These are phyloP conservation scores for Vanessa tameamea DNA, from an alignment of 1,140 invertebrate genomes.

Conservation along the genomic window DNA sequence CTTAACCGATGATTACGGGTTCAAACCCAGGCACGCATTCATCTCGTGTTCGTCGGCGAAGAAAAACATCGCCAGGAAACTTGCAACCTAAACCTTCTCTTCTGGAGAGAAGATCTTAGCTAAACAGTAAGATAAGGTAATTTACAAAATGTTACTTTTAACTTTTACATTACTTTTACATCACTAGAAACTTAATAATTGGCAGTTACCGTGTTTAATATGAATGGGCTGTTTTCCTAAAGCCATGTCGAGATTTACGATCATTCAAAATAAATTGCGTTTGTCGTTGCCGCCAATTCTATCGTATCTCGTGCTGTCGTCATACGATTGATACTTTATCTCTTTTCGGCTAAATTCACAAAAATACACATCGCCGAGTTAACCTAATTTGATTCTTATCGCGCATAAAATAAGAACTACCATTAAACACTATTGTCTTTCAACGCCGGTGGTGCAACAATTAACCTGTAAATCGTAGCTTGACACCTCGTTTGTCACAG, in stretches of 20 bases:
- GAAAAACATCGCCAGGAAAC: too few species aligned
- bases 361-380: background rate
- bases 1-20: too few species aligned
- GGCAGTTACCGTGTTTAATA: too few species aligned
- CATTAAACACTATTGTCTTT: slow-evolving; percentile 17
- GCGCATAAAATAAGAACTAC: background rate
- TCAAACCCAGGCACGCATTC: too few species aligned
- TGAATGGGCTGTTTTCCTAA: background rate
- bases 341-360: slow-evolving; percentile 14
- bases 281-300: slow-evolving; percentile 27
- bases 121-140: too few species aligned
- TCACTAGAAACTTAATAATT: background rate
- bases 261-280: slow-evolving; percentile 10
- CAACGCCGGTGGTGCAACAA: slow-evolving; percentile 50
- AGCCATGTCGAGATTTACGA: slow-evolving; percentile 9
- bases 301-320: slow-evolving; percentile 46
- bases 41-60: too few species aligned
- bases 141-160: too few species aligned
- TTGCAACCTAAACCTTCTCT: too few species aligned
- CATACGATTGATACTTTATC: slow-evolving; percentile 47
- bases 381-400: slow-evolving; percentile 1
- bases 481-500: slow-evolving; percentile 53
- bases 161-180: too few species aligned
- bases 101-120: too few species aligned
- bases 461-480: slow-evolving; percentile 61